Percentiles rank a stretch among this genome's conserved stretches.
Conservation (phyloP, 1,140 invertebrate genomes). For the Tribolium castaneum region DNA sequence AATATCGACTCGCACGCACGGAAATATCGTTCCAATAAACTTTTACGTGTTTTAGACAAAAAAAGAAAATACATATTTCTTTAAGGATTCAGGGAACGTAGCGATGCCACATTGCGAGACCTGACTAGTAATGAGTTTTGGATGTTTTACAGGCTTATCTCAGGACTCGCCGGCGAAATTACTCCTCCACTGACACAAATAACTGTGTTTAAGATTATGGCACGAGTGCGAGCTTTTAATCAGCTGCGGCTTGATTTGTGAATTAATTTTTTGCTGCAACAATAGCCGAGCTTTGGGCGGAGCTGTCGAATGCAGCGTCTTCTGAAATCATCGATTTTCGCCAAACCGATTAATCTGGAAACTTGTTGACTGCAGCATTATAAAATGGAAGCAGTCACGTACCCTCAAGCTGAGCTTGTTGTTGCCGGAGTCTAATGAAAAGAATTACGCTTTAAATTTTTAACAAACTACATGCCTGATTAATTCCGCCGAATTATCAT, state of each 20-base stretch:
- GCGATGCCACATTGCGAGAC: slow-evolving; percentile 5
- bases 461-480: not conserved
- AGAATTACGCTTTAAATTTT: slow-evolving; percentile 14
- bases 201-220: not conserved
- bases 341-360: slow-evolving; percentile 21
- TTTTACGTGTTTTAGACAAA: slow-evolving; percentile 36
- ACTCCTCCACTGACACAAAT: slow-evolving; percentile 12
- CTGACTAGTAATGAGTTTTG: slow-evolving; percentile 13
- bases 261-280: not conserved
- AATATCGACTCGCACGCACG: slow-evolving; percentile 28
- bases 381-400: slow-evolving; percentile 16
- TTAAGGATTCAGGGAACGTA: slow-evolving; percentile 16
- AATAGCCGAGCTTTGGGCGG: not conserved
- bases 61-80: slow-evolving; percentile 25
- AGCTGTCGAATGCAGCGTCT: slow-evolving; percentile 11
- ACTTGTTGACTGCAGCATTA: slow-evolving; percentile 22
- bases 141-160: slow-evolving; percentile 30
- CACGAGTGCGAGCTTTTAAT: not conserved
- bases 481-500: not conserved
- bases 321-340: slow-evolving; percentile 20
- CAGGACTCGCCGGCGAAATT: slow-evolving; percentile 2
- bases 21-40: slow-evolving; percentile 34
- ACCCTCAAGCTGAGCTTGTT: not conserved
- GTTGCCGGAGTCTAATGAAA: slow-evolving; percentile 3
- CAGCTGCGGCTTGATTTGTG: too few relatives aligned